Conservation (phyloP, 2,113 vertebrate species). For the Centrocercus urophasianus region DNA sequence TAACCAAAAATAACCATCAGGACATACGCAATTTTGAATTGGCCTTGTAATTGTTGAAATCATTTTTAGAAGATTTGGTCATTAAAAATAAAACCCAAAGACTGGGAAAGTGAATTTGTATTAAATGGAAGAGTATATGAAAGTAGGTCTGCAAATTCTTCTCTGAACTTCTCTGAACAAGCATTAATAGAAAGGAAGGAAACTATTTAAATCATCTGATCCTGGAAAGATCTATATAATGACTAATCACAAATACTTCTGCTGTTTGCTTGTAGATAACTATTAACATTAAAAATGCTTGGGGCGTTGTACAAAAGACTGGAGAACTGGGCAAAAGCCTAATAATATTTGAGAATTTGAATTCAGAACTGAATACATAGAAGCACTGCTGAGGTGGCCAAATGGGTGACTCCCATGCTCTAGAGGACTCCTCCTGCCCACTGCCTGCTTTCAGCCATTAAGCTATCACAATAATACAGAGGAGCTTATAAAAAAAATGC, state of each 20-base stretch:
- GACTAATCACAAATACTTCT: slow-evolving; percentile 16
- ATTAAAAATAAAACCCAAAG: slow-evolving; percentile 30
- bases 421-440: neutral
- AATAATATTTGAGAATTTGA: neutral
- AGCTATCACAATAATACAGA: neutral
- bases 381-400: neutral
- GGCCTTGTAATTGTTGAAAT: neutral
- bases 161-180: neutral
- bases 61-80: neutral
- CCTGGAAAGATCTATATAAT: neutral
- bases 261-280: neutral
- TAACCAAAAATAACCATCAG: neutral
- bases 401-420: neutral
- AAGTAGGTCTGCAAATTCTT: slow-evolving; percentile 14
- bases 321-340: neutral
- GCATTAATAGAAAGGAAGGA: neutral
- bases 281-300: neutral
- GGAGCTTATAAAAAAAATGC: neutral
- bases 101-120: neutral
- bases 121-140: neutral
- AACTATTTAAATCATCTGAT: neutral
- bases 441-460: neutral
- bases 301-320: neutral
- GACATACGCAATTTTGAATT: neutral
- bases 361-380: neutral